Evolutionary conservation across 2,888 invertebrate species (phyloP), one percentile per base, ranked within the genome.

Genomic region (Drosophila monieri): DNA sequence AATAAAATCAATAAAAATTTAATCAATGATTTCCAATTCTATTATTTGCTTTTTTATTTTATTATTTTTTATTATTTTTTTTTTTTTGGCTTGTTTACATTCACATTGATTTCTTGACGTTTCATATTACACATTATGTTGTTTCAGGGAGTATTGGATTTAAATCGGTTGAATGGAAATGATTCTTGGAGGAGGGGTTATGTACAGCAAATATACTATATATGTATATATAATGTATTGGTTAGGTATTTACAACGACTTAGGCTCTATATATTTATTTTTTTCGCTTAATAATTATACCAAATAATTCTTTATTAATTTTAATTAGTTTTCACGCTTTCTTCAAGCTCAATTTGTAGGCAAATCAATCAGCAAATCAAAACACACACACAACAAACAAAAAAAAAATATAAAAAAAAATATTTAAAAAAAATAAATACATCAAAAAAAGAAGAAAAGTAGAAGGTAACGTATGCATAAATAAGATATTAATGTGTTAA

Each of bases 31-130:
- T 35, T 35, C 35, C 6, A 35, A 14, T 27, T 14, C n/a, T 37
- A 25, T 54, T 47, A 37, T 41, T 55, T 58, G 43, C 23, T 53
- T 61, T 49, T 46, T 43, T 59, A 51, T 47, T 43, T 52, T 49
- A 35, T 47, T 39, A 58, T 47, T 74, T 59, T 32, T 21, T 21
- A 21, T 21, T 21, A 21, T 67, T 54, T 72, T 44, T 53, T 72
- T 72, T 80, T 80, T 80, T 84, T 80, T 80, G 87, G 87, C 73
- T 83, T 86, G 85, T 86, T 80, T 86, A 86, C 87, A 80, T 86
- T 80, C 77, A 80, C 80, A 86, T 75, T 83, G 66, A 79, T 74
- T 68, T 51, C 67, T 44, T 47, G 54, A 27, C 39, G 61, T 58
- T 35, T 54, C 39, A 18, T 47, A 60, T 76, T 81, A 85, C 43